Conservation (phyloP, 2,888 invertebrate species). For the Mactromeris polynyma region DNA sequence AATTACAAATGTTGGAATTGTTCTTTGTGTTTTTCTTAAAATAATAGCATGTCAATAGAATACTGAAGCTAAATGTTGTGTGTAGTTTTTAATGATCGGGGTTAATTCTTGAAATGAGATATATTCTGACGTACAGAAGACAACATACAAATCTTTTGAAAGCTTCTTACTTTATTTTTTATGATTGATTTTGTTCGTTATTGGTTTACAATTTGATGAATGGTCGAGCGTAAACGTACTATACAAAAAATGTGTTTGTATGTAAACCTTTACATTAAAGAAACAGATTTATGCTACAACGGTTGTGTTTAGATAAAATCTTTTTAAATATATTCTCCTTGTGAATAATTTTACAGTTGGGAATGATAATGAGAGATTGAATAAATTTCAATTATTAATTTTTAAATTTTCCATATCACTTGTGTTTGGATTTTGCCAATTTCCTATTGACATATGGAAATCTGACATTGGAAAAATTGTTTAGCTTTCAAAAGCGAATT, state of each 20-base stretch:
- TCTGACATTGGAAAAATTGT: conserved; percentile 24
- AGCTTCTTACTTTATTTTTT: conserved; percentile 26
- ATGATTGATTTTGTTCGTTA: conserved; percentile 41
- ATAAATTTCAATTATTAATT: conserved; percentile 4
- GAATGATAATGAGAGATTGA: background rate
- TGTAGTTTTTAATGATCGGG: conserved; percentile 8
- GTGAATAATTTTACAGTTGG: background rate
- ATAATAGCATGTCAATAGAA: conserved; percentile 1
- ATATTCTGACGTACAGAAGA: conserved; percentile 10
- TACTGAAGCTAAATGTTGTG: background rate
- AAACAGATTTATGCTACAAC: background rate
- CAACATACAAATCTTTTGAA: conserved; percentile 19
- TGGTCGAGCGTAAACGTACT: conserved; percentile 30
- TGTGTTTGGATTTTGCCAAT: background rate
- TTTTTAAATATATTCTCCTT: background rate
- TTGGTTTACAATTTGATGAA: conserved; percentile 49
- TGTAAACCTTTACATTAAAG: background rate
- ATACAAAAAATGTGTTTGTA: background rate
- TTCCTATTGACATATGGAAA: conserved; percentile 31
- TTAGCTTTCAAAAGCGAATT: conserved; percentile 11
- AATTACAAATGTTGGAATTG: background rate
- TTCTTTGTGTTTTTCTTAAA: background rate
- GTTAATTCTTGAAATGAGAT: conserved; percentile 46
- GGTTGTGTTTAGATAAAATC: background rate
- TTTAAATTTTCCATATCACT: conserved; percentile 14